Evolutionary conservation across 1,140 invertebrate species (phyloP).

Genomic region (Holotrichia oblita): DNA sequence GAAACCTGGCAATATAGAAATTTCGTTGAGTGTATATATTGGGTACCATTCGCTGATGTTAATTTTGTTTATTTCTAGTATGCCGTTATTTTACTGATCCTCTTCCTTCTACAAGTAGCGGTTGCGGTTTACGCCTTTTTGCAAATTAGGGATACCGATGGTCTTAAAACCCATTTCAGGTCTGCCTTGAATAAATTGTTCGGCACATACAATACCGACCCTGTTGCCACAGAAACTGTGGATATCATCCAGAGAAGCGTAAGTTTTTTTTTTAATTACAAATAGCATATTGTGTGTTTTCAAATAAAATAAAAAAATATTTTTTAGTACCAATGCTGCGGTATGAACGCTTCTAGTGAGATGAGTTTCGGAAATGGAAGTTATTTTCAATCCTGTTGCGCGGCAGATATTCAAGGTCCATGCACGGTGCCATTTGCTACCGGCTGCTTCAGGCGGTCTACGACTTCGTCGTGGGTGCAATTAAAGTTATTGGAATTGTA

Average conservation of each 20-base stretch:
- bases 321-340: conserved; percentile 72
- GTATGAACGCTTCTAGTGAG: conserved; percentile 57
- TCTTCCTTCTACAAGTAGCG: conserved; percentile 66
- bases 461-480: conserved; percentile 63
- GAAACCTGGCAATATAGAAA: too few relatives aligned
- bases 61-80: conserved; percentile 59
- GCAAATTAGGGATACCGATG: conserved; percentile 53
- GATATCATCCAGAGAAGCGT: conserved; percentile 67
- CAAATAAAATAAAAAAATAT: neutral
- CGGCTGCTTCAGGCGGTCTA: conserved; percentile 56
- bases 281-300: neutral
- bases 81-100: conserved; percentile 62
- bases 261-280: conserved; percentile 51
- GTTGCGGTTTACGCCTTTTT: conserved; percentile 62
- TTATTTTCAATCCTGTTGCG: conserved; percentile 38
- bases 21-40: too few relatives aligned
- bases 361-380: neutral
- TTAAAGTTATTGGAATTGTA: conserved; percentile 69
- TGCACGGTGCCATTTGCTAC: neutral
- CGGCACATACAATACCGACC: conserved; percentile 59
- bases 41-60: neutral
- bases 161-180: conserved; percentile 39
- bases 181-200: conserved; percentile 56
- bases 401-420: neutral
- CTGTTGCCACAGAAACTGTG: conserved; percentile 59